A percentile compares a stretch with the other conserved stretches of the same genome.
Evolutionary conservation across 2,797 vertebrate genomes (phyloP).

Genomic region (Balearica regulorum): DNA sequence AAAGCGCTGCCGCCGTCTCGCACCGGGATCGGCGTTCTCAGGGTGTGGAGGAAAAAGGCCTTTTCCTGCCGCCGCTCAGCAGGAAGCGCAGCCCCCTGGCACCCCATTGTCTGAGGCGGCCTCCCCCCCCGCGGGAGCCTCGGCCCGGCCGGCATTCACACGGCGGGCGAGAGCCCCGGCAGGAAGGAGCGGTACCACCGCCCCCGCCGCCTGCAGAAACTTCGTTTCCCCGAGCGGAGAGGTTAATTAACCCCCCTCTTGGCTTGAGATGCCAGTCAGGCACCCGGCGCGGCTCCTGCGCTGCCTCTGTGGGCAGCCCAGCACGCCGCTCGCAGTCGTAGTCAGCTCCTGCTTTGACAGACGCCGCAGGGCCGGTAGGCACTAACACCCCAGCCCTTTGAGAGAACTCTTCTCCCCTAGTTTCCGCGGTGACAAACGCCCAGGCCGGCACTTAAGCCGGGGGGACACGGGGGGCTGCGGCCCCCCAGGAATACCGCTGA

Average conservation of each 20-base stretch:
- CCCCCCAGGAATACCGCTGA: too few species aligned
- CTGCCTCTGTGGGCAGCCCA: background rate
- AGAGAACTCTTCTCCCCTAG: too few species aligned
- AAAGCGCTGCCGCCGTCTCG: background rate
- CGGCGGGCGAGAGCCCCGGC: background rate
- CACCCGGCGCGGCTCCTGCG: background rate
- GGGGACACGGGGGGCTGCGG: too few species aligned
- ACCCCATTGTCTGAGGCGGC: conserved; percentile 2
- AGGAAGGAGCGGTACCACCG: too few species aligned
- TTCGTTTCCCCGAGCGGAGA: background rate
- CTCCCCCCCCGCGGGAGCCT: background rate
- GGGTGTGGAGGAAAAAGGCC: conserved; percentile 20
- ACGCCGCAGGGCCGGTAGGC: background rate
- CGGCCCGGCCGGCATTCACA: background rate
- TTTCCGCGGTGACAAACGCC: background rate
- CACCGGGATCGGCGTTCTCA: background rate
- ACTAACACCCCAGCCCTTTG: too few species aligned
- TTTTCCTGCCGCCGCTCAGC: conserved; percentile 41
- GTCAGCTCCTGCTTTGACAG: fast-evolving
- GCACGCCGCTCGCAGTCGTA: fast-evolving
- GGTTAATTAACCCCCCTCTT: too few species aligned
- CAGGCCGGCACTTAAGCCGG: background rate
- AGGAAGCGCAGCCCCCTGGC: conserved; percentile 30
- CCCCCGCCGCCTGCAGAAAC: background rate
- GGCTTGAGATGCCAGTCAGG: background rate